Evolutionary conservation across 2,113 vertebrate genomes (phyloP), one percentile per base, ranked within the genome.

Genomic region (Zosterops pallidus): DNA sequence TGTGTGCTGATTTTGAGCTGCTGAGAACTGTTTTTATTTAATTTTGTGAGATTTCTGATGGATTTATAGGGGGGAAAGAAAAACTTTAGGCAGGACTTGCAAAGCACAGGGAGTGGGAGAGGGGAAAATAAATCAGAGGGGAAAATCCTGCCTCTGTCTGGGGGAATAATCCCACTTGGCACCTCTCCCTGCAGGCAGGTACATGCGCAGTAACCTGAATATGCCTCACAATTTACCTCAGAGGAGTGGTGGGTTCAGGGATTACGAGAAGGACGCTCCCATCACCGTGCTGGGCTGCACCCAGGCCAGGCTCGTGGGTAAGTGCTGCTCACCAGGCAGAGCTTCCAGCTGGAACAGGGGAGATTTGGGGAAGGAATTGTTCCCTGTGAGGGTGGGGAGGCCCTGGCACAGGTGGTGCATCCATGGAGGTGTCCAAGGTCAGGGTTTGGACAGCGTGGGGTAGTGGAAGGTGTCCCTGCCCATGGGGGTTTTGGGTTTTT

Each of bases 241-340:
- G 33, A 97, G 99, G 76, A 99, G 97, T 2, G 99, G 99, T 3
- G 98, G 99, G 4, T 98, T 98, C 97, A 98, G 98, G 89, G 99
- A 99, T 62, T 99, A 99, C 1, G 99, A 99, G 21, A 99, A 99
- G 57, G 99, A 99, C 4, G 99, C 99, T 35, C 99, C 99, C 3
- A 99, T 99, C 97, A 99, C 99, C 3, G 99, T 99, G 97, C 99
- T 99, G 93, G 99, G 99, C 68, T 98, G 99, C 52, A 99, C 98
- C 3, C 99, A 99, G 97, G 99, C 99, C 13, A 98, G 98, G 78
- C 98, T 99, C 14, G 98, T 99, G 26, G 98, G 98, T 98, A 65
- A 97, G 98, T 90, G 53, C 25, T 29, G 78, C 67, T 9, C 80
- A 8, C 56, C 57, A 64, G 21, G n/a, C 6, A 14, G 4, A 37